Base-by-base conservation (phyloP, 1,140 invertebrate genomes). In the Mylabris phalerata region DNA sequence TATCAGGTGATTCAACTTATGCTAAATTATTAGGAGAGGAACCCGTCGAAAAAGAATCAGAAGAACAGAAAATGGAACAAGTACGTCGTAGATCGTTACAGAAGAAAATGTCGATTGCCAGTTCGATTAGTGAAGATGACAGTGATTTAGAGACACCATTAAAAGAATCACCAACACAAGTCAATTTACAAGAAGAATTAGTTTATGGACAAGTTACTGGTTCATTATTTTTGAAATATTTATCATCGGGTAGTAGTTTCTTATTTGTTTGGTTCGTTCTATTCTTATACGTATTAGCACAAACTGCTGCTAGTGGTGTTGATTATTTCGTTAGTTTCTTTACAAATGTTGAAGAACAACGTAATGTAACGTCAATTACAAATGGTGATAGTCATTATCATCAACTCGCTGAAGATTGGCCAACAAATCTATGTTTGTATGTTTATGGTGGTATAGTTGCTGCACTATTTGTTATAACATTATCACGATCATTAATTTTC, bases 301-400 rank as follows among this genome's bases (percentile, higher is more conserved):
- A 92, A 75, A 72, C 80, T 0, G 72, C 80, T 0, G 88, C 84
- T 38, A 88, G 85, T 57, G 80, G 82, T 0, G 81, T 82, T 5
- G 90, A 95, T 69, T 93, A 84, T 68, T 93, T 90, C 82, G 75
- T 92, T 0, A 85, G 86, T 59, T 85, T 81, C 55, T 93, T 90
- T 90, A 80, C 79, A 0, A 68, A 69, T 47, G 51, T 71, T 11
- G 70, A 72, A 60, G 69, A 73, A 50, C 32, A 32, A 32, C 32
- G 32, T 32, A 32, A 32, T 32, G 4, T 5, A 32, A 3, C 32
- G 7, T 5, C 32, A 32, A 32, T 32, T 32, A 7, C 7, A 32
- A 32, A 32, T 32, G 32, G 32, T 4, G 41, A 42, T 42, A 10
- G 10, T 42, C 0, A 42, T 19, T 19, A 19, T 19, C 4, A n/a